Conservation (phyloP, 2,113 vertebrate genomes). For the Taurulus bubalis region DNA sequence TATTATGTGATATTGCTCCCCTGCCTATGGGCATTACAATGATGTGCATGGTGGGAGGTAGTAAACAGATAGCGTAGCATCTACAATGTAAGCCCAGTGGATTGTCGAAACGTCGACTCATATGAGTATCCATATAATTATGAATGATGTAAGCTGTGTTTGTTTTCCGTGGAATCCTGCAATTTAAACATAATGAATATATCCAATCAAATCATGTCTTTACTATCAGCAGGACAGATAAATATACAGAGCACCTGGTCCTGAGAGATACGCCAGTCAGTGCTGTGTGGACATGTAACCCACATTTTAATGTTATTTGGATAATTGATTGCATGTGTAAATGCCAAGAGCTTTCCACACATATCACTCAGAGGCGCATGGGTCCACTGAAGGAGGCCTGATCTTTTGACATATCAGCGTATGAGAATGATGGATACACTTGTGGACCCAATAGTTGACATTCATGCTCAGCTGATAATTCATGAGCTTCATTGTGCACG, state of each 20-base stretch:
- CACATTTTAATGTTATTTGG: constrained; percentile 53
- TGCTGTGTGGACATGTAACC: constrained; percentile 16
- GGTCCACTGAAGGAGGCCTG: constrained; percentile 34
- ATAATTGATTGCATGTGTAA: constrained; percentile 69
- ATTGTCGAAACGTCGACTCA: constrained; percentile 42
- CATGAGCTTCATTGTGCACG: constrained; percentile 69
- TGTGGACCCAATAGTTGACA: constrained; percentile 63
- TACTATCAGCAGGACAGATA: constrained; percentile 41
- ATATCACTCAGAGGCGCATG: constrained; percentile 46
- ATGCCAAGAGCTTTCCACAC: constrained; percentile 60
- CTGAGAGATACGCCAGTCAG: constrained; percentile 9
- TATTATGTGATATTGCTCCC: constrained; percentile 67
- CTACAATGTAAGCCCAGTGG: constrained; percentile 45
- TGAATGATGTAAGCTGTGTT: constrained; percentile 49
- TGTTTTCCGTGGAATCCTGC: constrained; percentile 39
- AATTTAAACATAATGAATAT: constrained; percentile 58
- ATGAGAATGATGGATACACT: constrained; percentile 71
- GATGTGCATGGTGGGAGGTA: constrained; percentile 49
- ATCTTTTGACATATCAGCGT: constrained; percentile 57
- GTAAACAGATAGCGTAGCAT: constrained; percentile 54
- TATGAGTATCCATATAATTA: constrained; percentile 19
- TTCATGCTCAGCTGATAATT: constrained; percentile 76
- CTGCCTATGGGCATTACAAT: constrained; percentile 54
- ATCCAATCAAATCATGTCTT: constrained; percentile 51
- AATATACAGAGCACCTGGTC: constrained; percentile 27